A percentile compares a stretch with the other conserved stretches of the same genome.
These are phyloP conservation scores for Tribolium madens DNA, from an alignment of 1,140 invertebrate genomes.

Conservation along the genomic window DNA sequence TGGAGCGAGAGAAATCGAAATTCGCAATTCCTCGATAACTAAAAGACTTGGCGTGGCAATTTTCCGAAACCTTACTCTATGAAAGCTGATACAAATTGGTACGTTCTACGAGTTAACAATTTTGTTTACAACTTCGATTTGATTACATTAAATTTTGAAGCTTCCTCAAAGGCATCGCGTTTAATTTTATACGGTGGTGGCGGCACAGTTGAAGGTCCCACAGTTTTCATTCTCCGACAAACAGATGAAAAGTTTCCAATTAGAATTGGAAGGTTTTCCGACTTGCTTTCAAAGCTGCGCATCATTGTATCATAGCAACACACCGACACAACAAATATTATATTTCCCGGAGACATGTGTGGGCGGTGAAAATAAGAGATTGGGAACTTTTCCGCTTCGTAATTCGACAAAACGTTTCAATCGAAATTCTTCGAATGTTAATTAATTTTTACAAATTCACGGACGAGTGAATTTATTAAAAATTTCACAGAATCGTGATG, in stretches of 20 bases:
- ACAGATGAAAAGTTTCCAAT: conserved; percentile 17
- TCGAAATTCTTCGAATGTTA: no score
- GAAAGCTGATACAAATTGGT: conserved; percentile 37
- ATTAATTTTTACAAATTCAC: no score
- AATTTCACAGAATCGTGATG: no score
- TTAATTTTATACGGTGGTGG: conserved; percentile 11
- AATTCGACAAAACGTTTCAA: neutral
- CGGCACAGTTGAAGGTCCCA: neutral
- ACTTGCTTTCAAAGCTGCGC: conserved; percentile 11
- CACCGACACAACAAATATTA: conserved; percentile 9
- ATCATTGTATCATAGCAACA: conserved; percentile 31
- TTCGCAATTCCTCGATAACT: neutral
- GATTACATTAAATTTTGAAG: conserved; percentile 39
- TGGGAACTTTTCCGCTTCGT: neutral
- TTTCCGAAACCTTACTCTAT: conserved; percentile 36
- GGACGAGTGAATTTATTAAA: no score
- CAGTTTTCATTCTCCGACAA: neutral
- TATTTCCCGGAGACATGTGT: conserved; percentile 5
- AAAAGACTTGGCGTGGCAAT: neutral
- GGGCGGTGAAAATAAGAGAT: conserved; percentile 14
- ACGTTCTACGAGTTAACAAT: conserved; percentile 25
- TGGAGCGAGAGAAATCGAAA: neutral
- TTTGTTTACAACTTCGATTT: conserved; percentile 32
- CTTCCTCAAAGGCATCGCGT: conserved; percentile 29
- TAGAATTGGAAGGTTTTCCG: conserved; percentile 21